Evolutionary conservation across 2,888 invertebrate species (phyloP), one percentile per base, ranked within the genome.

Genomic region (Meteorus cinctellus): DNA sequence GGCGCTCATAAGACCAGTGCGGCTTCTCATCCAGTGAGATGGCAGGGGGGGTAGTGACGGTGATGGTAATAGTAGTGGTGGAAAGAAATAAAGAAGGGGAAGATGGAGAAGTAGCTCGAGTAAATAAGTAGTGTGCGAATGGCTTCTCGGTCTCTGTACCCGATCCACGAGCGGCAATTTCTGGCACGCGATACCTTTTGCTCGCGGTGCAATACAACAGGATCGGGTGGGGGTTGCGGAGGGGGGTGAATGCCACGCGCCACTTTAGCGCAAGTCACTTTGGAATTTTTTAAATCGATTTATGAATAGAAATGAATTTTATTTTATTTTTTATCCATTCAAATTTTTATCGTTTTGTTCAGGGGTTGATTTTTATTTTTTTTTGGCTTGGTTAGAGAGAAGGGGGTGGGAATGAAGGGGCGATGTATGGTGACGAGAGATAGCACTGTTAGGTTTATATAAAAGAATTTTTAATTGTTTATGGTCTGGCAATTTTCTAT

Each of bases 401-500:
- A 24, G 24, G 8, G 41, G 41, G 10, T 27, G 51, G 51, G 48
- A 19, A 51, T 27, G 31, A 31, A 69, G 29, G 31, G 51, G 75
- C 0, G 34, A 34, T 82, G 85, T 82, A 82, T 87, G 87, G 84
- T 80, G 80, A 81, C 79, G 81, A 76, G 85, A 86, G 88, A 88
- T 88, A 88, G 85, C 84, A 82, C 16, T n/a, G n/a, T 48, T 48
- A 48, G n/a, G 48, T 16, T 48, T 55, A 6, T 55, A 55, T 55
- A 24, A 24, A 55, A 24, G 79, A 79, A 82, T 84, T 85, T 84
- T 87, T 85, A 84, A 88, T 88, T 88, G 85, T 87, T 88, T 88
- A 85, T 86, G 86, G 88, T 88, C 88, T 86, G 85, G 86, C 86
- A 82, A 82, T 83, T 86, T 82, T 84, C 84, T 84, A 86, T 86